phyloP scores from a whole-genome alignment of 1,140 invertebrate species.

The Battus philenor region DNA sequence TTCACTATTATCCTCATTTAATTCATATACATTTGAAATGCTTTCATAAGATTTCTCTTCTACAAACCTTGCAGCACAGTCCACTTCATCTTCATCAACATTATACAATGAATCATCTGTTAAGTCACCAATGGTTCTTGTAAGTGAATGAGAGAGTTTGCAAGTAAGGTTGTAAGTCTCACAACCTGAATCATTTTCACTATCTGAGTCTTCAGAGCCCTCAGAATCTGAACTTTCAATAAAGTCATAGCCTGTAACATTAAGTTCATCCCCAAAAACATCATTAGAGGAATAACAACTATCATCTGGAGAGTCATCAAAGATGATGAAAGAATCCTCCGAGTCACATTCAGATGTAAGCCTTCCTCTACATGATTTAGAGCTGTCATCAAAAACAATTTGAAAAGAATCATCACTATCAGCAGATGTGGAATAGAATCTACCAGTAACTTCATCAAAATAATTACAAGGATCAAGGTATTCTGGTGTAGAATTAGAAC shows the following conservation, averaged over 20 bases:
- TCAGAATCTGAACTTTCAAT: constrained; percentile 2
- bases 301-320: constrained; percentile 56
- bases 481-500: constrained; percentile 13
- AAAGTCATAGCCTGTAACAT: constrained; percentile 47
- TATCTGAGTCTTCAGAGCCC: constrained; percentile 32
- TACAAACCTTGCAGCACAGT: constrained; percentile 33
- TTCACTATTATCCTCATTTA: constrained; percentile 8
- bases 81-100: constrained; percentile 42
- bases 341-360: constrained; percentile 60
- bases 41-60: constrained; percentile 8
- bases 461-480: constrained; percentile 26
- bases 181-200: constrained; percentile 47
- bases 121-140: constrained; percentile 50
- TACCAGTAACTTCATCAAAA: constrained; percentile 57
- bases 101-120: constrained; percentile 54
- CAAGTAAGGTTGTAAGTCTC: constrained; percentile 27
- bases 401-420: constrained; percentile 66
- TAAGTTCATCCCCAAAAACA: constrained; percentile 46
- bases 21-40: not conserved
- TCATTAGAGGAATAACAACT: constrained; percentile 58
- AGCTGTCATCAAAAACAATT: constrained; percentile 56
- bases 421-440: constrained; percentile 43
- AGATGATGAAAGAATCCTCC: constrained; percentile 64
- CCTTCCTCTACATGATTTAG: constrained; percentile 20
- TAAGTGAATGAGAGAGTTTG: constrained; percentile 38